These are phyloP conservation scores for Platycheirus rosarum DNA, from an alignment of 2,888 invertebrate genomes.

Conservation along the genomic window DNA sequence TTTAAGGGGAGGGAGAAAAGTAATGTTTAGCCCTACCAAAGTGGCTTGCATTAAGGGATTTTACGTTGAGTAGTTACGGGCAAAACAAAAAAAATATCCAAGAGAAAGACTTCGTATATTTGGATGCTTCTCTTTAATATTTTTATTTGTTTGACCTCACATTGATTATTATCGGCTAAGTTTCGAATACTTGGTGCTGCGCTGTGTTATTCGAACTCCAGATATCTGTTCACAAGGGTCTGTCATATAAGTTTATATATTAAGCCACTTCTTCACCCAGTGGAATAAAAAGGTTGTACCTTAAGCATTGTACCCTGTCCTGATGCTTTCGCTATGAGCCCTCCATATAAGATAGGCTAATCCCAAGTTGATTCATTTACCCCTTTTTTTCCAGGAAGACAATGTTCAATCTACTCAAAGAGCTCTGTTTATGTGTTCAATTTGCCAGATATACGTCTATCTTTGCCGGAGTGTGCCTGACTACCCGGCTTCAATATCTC, in stretches of 20 bases:
- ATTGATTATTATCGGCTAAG: slow-evolving; percentile 64
- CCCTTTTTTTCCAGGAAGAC: slow-evolving; percentile 31
- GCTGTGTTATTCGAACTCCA: neutral
- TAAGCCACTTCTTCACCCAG: neutral
- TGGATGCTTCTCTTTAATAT: slow-evolving; percentile 21
- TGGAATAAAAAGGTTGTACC: slow-evolving; percentile 25
- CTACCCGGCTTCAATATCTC: slow-evolving; percentile 58
- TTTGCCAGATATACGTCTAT: slow-evolving; percentile 45
- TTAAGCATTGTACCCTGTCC: neutral
- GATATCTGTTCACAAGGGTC: slow-evolving; percentile 9
- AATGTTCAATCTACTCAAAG: slow-evolving; percentile 42
- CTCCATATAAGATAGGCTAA: slow-evolving; percentile 16
- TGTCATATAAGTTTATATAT: slow-evolving; percentile 31
- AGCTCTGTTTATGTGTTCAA: slow-evolving; percentile 55
- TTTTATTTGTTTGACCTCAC: slow-evolving; percentile 26
- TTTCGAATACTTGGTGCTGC: neutral
- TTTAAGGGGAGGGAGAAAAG: neutral
- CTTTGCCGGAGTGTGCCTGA: neutral
- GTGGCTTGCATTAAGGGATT: slow-evolving; percentile 64
- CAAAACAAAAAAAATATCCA: slow-evolving; percentile 28
- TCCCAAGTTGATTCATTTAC: slow-evolving; percentile 41
- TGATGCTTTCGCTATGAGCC: slow-evolving; percentile 3
- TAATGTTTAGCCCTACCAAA: slow-evolving; percentile 24
- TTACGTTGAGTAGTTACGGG: slow-evolving; percentile 23
- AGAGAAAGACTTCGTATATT: slow-evolving; percentile 42